A percentile compares a stretch with the other conserved stretches of the same genome.
phyloP scores from a whole-genome alignment of 2,888 invertebrate species.

The Amphipoea oculea region DNA sequence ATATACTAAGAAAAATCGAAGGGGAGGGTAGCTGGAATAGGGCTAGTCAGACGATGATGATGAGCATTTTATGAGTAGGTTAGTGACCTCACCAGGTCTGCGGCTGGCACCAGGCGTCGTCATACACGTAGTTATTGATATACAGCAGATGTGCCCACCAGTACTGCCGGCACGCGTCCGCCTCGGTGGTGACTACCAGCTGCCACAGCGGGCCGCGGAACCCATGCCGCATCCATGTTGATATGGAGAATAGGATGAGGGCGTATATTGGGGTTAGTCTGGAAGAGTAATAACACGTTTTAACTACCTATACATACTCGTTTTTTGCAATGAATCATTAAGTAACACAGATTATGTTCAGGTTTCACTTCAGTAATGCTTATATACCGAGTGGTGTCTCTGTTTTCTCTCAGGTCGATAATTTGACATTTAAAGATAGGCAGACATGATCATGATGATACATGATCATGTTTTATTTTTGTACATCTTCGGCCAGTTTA shows the following conservation, averaged over 20 bases:
- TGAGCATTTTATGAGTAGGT: neutral
- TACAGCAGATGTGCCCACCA: slow-evolving; percentile 88
- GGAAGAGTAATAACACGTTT: slow-evolving; percentile 32
- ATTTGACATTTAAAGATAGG: neutral
- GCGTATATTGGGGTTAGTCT: slow-evolving; percentile 85
- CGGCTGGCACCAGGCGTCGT: slow-evolving; percentile 77
- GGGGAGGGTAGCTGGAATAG: neutral
- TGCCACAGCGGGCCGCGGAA: slow-evolving; percentile 84
- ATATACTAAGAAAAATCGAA: neutral
- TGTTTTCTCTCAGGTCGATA: no score
- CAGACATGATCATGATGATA: neutral
- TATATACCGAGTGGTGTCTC: neutral
- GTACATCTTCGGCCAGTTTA: neutral
- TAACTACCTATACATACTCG: neutral
- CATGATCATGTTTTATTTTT: neutral
- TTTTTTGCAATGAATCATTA: neutral
- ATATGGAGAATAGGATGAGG: slow-evolving; percentile 78
- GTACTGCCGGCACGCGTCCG: slow-evolving; percentile 80
- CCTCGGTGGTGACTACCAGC: slow-evolving; percentile 77
- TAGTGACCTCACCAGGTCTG: slow-evolving; percentile 80
- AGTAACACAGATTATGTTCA: neutral
- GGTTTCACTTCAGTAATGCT: neutral
- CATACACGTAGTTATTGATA: slow-evolving; percentile 85
- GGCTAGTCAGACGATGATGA: neutral
- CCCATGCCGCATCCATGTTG: slow-evolving; percentile 79